Evolutionary conservation across 2,888 invertebrate genomes (phyloP), one percentile per base, ranked within the genome.

Genomic region (Drosophila monieri): DNA sequence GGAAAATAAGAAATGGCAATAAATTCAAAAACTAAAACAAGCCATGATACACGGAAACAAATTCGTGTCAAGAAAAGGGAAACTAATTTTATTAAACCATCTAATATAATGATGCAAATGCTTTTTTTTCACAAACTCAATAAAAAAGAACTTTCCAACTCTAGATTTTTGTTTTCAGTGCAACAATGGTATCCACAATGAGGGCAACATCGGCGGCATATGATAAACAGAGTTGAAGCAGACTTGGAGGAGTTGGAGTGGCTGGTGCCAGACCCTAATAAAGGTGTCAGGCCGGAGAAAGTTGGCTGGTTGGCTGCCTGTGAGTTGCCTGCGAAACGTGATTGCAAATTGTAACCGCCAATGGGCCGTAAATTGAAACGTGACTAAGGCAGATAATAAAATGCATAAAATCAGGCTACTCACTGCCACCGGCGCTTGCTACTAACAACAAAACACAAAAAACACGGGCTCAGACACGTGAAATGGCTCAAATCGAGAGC

Each of bases 281-380:
- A 81, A 81, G 80, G 80, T 81, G 87, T 81, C 87, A 77, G 70
- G 68, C 51, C 75, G 49, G 66, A 67, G 78, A 87, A 84, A 78
- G 83, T 80, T 81, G 77, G 69, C 66, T 53, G 56, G 71, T 27
- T 41, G 30, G 21, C 2, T 18, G 30, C 15, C 2, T 18, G 58
- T 47, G 55, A 51, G 57, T 56, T 62, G 53, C 44, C 53, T 64
- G 66, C 62, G 70, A 85, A 89, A 89, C 89, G 89, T 90, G 90
- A 90, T 90, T 90, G 90, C 90, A 90, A 90, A 89, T 90, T 89
- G 89, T 90, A 89, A 90, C 90, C 90, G 89, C 90, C 90, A 90
- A 90, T 90, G 90, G 90, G 89, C 89, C 90, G 90, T 90, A 90
- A 90, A 90, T 90, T 89, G 90, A 88, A 90, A 90, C 90, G 90